Conservation (phyloP, 2,797 vertebrate species). For the Phalloptychus januarius region DNA sequence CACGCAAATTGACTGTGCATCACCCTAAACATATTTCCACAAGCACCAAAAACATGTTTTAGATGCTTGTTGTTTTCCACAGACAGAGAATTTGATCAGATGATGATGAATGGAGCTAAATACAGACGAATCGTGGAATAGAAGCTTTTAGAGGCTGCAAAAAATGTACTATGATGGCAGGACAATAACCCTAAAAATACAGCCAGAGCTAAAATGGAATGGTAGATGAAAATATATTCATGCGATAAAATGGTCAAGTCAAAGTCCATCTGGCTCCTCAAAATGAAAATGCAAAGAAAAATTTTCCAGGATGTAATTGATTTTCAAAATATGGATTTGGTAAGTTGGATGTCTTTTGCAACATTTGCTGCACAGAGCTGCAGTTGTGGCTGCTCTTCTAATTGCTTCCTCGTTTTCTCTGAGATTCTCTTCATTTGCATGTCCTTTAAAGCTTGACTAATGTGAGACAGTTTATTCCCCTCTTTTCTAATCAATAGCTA, state of each 20-base stretch:
- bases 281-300: not conserved
- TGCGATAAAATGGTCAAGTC: not conserved
- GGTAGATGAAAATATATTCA: not conserved
- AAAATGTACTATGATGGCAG: not conserved
- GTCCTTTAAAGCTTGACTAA: not conserved
- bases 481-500: slow-evolving; percentile 65
- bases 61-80: not conserved
- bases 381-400: slow-evolving; percentile 53
- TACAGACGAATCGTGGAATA: not conserved
- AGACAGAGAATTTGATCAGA: not conserved
- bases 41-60: not conserved
- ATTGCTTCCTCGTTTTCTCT: slow-evolving; percentile 56
- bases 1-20: not conserved
- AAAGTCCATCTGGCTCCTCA: not conserved
- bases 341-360: not conserved
- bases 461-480: slow-evolving; percentile 30
- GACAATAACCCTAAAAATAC: not conserved
- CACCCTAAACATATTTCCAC: not conserved
- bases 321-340: not conserved
- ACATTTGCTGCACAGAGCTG: not conserved
- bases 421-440: slow-evolving; percentile 17
- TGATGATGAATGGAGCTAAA: not conserved
- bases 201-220: not conserved
- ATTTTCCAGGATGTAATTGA: not conserved
- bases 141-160: not conserved